Conservation (phyloP, 2,888 invertebrate species). For the Habroteleia sp. region DNA sequence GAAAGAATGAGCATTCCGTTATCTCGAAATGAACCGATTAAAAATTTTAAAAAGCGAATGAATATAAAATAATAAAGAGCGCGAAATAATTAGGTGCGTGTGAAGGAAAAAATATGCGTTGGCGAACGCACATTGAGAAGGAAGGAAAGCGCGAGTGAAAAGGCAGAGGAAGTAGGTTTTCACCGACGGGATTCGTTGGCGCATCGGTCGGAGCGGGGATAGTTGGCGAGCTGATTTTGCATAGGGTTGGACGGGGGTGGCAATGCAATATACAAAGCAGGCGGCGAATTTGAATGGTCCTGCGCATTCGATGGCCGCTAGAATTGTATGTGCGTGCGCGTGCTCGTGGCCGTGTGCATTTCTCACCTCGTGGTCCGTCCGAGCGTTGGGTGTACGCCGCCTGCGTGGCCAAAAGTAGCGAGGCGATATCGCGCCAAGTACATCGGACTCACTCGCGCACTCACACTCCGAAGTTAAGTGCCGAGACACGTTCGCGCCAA, state of each 20-base stretch:
- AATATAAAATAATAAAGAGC: too few species aligned
- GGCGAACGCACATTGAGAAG: background rate
- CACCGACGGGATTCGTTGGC: conserved; percentile 61
- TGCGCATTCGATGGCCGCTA: conserved; percentile 74
- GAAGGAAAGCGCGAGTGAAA: background rate
- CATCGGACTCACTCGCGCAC: conserved; percentile 49
- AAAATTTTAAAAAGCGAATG: too few species aligned
- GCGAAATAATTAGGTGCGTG: too few species aligned
- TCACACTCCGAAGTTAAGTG: conserved; percentile 34
- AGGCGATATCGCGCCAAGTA: conserved; percentile 40
- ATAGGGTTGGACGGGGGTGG: conserved; percentile 67
- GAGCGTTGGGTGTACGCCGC: conserved; percentile 23
- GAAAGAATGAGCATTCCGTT: too few species aligned
- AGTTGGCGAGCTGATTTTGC: conserved; percentile 51
- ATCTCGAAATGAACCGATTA: too few species aligned
- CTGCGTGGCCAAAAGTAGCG: conserved; percentile 31
- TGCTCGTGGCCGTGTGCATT: background rate
- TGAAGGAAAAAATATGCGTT: background rate
- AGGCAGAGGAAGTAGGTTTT: conserved; percentile 4
- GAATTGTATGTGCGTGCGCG: background rate
- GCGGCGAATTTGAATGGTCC: conserved; percentile 77
- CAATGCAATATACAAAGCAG: conserved; percentile 78
- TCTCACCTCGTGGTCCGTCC: conserved; percentile 72
- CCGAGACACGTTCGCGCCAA: conserved; percentile 39
- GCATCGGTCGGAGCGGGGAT: conserved; percentile 55